Evolutionary conservation across 2,888 invertebrate species (phyloP), one percentile per base, ranked within the genome.

Genomic region (Diloba caeruleocephala): DNA sequence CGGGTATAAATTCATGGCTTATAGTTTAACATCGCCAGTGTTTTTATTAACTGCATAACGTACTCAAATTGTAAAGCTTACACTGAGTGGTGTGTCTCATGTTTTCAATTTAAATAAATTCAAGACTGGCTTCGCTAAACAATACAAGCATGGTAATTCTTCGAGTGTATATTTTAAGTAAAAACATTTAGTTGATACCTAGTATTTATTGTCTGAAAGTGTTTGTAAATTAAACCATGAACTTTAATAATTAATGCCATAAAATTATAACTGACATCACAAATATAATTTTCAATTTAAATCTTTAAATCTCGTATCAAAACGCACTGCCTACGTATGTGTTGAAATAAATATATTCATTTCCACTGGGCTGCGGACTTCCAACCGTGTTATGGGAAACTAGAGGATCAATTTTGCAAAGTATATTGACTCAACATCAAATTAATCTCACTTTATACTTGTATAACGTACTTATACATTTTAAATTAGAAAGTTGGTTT

Each of bases 401-500:
- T 44, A 51, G 53, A 48, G 25, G 60, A 61, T 74, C 69, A 69
- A 79, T 79, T 77, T 75, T 72, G 66, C 51, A 60, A 61, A 70
- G 72, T 71, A 72, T 78, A 77, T 82, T 77, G 74, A 78, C 78
- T 64, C 62, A 65, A 66, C 65, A 70, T 62, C 74, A 78, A 79
- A 73, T 75, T 79, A 80, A 78, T 71, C 74, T 75, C 54, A 74
- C 72, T 78, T 73, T 71, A 64, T 66, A 65, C 62, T 63, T 59
- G 63, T 70, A 60, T 49, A 53, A 41, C 46, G 46, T 59, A 54
- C 55, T 70, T 78, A 80, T 82, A 78, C 71, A 81, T 81, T 78
- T 80, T 80, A 77, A 78, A 80, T 79, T 63, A 79, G 66, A 41
- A 64, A 77, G 74, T 79, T 82, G 78, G 69, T 73, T 78, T 72